phyloP scores from a whole-genome alignment of 2,888 invertebrate genomes.

The Plebejus melissa region DNA sequence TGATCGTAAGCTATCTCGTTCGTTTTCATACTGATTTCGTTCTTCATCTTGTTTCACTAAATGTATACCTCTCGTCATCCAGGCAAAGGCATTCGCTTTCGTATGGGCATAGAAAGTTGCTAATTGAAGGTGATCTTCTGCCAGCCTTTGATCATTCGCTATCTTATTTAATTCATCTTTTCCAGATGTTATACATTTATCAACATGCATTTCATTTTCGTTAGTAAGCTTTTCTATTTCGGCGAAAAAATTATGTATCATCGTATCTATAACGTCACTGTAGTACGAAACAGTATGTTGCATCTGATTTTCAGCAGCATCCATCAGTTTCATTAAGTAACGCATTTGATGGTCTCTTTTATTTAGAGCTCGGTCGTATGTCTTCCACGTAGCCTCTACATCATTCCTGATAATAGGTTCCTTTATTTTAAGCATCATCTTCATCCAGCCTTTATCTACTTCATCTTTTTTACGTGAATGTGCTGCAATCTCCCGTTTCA shows the following conservation, averaged over 20 bases:
- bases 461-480: constrained; percentile 51
- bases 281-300: constrained; percentile 81
- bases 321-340: constrained; percentile 76
- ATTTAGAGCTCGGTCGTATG: constrained; percentile 75
- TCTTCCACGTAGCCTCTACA: constrained; percentile 63
- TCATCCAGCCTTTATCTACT: constrained; percentile 59
- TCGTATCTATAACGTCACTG: constrained; percentile 79
- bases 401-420: constrained; percentile 64
- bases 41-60: constrained; percentile 69
- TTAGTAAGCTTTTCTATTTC: constrained; percentile 57
- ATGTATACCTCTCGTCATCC: constrained; percentile 65
- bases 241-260: constrained; percentile 71
- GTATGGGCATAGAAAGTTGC: constrained; percentile 58
- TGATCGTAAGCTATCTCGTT: constrained; percentile 60
- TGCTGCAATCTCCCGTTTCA: constrained; percentile 58
- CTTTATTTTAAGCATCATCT: constrained; percentile 64
- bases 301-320: constrained; percentile 82
- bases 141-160: constrained; percentile 53
- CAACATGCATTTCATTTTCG: constrained; percentile 52
- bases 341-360: constrained; percentile 80
- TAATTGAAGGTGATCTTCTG: constrained; percentile 66
- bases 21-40: constrained; percentile 50
- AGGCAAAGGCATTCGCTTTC: constrained; percentile 56
- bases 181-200: constrained; percentile 48
- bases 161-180: constrained; percentile 49